Base-by-base conservation (phyloP, 2,113 vertebrate species). In the Poeciliopsis turrubarensis region DNA sequence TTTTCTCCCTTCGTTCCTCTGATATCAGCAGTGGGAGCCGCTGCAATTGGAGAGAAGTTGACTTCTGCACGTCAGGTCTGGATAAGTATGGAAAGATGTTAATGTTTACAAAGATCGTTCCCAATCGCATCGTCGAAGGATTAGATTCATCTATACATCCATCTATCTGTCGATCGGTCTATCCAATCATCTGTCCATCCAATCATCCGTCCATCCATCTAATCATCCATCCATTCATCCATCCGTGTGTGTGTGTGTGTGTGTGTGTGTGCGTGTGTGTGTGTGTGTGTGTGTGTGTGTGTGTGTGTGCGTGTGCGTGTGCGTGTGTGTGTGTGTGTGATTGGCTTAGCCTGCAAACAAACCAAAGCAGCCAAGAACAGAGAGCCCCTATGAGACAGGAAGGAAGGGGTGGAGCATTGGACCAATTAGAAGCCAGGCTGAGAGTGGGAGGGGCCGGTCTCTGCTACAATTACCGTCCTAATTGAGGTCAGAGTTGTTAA, bases 401-500 rank as follows among this genome's bases (percentile, higher is more conserved):
- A 32, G 60, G 32, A 9, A 32, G 29, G 57, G 7, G 29, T 26
- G 32, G 32, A 31, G 26, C 22, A 1, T 17, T 25, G 17, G 27
- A 94, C 92, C 90, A 93, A 94, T 95, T 93, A 93, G 79, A 77
- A 81, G 65, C 47, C 11, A 29, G 73, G 80, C 77, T 54, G 57
- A 83, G 79, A 78, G 89, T 78, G 34, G 65, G 84, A 13, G 87
- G 76, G 78, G 84, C 75, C 83, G 91, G 86, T 86, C 87, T 90
- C 83, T 67, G 89, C 92, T 90, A 92, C 94, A 94, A 93, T 94
- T 93, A 94, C 86, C 80, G 67, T 74, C 87, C 88, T 95, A 93
- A 95, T 95, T 94, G 93, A 93, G 94, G 94, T 95, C 93, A 95
- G 91, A 92, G 91, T 95, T 91, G 93, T 95, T 94, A 91, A 95